These are phyloP conservation scores for Tetrao urogallus DNA, from an alignment of 2,113 vertebrate species.

Conservation along the genomic window DNA sequence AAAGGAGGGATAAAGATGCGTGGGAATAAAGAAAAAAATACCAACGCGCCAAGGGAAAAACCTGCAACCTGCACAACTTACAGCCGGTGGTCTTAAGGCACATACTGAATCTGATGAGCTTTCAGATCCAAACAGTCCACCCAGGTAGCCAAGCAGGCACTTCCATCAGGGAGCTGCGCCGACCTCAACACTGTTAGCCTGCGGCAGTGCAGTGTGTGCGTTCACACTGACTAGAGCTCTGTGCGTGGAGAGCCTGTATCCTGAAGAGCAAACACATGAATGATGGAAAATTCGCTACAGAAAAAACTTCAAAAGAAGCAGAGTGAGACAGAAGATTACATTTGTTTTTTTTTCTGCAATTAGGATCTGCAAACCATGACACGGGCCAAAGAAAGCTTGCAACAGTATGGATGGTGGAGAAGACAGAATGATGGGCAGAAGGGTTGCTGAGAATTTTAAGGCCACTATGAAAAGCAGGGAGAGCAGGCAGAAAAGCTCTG, in stretches of 20 bases:
- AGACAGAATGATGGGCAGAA: neutral
- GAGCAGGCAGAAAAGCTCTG: neutral
- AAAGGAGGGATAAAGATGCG: slow-evolving; percentile 1
- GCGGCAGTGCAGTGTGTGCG: neutral
- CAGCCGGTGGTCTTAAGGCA: neutral
- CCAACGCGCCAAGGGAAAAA: neutral
- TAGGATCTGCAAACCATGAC: neutral
- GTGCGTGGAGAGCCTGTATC: neutral
- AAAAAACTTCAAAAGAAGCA: neutral
- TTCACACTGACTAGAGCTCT: neutral
- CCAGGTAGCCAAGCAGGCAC: neutral
- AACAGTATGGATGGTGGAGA: neutral
- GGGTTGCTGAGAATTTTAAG: neutral
- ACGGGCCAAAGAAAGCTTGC: neutral
- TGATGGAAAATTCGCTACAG: neutral
- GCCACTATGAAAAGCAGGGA: accelerated
- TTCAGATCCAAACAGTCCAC: neutral
- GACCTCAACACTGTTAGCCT: neutral
- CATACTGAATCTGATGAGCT: neutral
- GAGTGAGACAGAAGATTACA: neutral
- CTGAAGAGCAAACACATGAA: neutral
- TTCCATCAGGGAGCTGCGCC: neutral
- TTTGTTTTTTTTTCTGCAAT: neutral
- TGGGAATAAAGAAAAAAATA: slow-evolving; percentile 24
- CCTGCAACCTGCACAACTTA: neutral